These are phyloP conservation scores for Blastomussa wellsi DNA, from an alignment of 92 coral and sea anemone species.

Conservation along the genomic window DNA sequence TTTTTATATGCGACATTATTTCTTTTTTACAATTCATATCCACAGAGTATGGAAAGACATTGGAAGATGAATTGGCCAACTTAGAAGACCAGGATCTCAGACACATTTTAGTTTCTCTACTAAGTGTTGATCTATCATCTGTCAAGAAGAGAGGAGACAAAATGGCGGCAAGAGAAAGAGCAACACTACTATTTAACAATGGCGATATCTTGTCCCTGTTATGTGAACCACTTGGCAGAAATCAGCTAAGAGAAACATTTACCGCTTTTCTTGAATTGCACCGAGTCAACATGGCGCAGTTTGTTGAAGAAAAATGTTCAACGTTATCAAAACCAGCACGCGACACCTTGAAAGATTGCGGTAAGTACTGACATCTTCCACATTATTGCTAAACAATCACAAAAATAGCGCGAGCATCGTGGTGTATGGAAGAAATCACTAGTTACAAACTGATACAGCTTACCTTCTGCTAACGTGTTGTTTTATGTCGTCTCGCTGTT, in stretches of 20 bases:
- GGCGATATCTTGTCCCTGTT: slow-evolving; percentile 64
- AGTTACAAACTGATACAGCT: too few species aligned
- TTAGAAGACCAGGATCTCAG: slow-evolving; percentile 63
- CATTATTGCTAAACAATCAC: background rate
- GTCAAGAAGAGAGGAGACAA: slow-evolving; percentile 66
- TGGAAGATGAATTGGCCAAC: slow-evolving; percentile 54
- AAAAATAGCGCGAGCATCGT: background rate
- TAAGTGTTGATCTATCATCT: slow-evolving; percentile 57
- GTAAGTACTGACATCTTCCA: slow-evolving; percentile 16
- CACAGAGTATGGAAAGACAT: slow-evolving; percentile 60
- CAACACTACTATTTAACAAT: slow-evolving; percentile 48
- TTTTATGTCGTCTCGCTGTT: too few species aligned
- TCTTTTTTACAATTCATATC: background rate
- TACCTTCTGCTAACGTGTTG: too few species aligned
- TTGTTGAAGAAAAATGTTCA: slow-evolving; percentile 37
- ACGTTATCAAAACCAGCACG: background rate
- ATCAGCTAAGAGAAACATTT: slow-evolving; percentile 72
- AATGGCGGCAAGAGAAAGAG: slow-evolving; percentile 63
- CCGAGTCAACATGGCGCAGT: slow-evolving; percentile 37
- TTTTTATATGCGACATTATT: background rate
- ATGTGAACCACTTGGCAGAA: slow-evolving; percentile 71
- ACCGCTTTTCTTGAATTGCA: slow-evolving; percentile 45
- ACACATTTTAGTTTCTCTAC: slow-evolving; percentile 46
- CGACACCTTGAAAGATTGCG: slow-evolving; percentile 43
- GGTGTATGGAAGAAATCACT: too few species aligned